Base-by-base conservation (phyloP, 2,888 invertebrate genomes). In the Athalia circularis region DNA sequence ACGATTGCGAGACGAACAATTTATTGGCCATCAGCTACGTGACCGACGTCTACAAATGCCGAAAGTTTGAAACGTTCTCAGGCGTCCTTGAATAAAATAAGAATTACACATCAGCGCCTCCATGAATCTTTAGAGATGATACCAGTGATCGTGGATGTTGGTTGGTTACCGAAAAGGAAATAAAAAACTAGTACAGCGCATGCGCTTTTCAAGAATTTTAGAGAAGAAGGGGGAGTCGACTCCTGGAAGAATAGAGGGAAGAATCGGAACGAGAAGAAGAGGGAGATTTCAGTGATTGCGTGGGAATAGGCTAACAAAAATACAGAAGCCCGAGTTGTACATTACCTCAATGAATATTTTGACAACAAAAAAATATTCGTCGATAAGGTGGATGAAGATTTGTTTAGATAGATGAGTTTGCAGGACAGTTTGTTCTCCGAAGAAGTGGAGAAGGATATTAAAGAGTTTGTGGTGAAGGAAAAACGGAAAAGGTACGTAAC, bases 381-480 rank as follows among this genome's bases (percentile, higher is more conserved):
- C 11, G 62, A 4, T 13, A 43, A 64, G 75, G 64, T 64, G 75
- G 50, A 75, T 50, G 75, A 72, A 72, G 59, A 72, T 15, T 59
- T 72, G 57, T 47, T 54, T 57, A 15, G 57, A 86, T 87, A 87
- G 85, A 89, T 90, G 90, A 75, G 64, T 86, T 84, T 89, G 61
- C 88, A 87, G 76, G 88, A 89, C 80, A 86, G 83, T 80, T 82
- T 88, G 45, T 90, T 89, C 81, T 79, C 84, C 77, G 89, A 89
- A 78, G 87, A 90, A 83, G 89, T 87, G 84, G 89, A 88, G 85
- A 83, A 87, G 84, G 89, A 90, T 83, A 81, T 90, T 82, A 85
- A 82, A 78, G 78, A 85, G 62, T 90, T 90, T 82, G 80, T 85
- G 61, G 85, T 85, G 79, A 84, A 85, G 82, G 84, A 85, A 72